Percentiles rank a stretch among this genome's conserved stretches.
These are phyloP conservation scores for Hippoglossus hippoglossus DNA, from an alignment of 2,797 vertebrate species.

Conservation along the genomic window DNA sequence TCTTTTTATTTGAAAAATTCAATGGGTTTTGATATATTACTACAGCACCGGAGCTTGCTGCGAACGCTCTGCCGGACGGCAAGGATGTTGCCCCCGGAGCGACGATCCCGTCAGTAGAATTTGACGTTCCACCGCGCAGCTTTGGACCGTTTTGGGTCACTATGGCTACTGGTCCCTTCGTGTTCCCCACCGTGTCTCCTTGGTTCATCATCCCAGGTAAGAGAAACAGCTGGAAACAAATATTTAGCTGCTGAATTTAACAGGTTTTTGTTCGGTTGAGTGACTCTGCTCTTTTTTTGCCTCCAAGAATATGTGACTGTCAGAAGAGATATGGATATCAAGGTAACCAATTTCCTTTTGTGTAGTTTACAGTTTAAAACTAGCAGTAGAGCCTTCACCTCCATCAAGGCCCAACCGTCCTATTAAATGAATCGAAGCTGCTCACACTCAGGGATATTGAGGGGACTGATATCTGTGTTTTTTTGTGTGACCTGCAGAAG, in stretches of 20 bases:
- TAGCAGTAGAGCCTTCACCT: too few species aligned
- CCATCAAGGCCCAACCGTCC: too few species aligned
- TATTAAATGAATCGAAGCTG: too few species aligned
- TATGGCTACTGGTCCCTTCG: conserved; percentile 33
- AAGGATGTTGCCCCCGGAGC: background rate
- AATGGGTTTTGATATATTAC: too few species aligned
- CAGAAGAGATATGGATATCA: background rate
- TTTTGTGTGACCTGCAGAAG: conserved; percentile 21
- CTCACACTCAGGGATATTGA: too few species aligned
- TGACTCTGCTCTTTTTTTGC: background rate
- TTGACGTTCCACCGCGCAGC: conserved; percentile 9
- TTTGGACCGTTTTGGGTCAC: conserved; percentile 47
- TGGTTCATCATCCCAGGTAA: conserved; percentile 71
- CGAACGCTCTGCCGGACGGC: background rate
- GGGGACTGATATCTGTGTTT: too few species aligned
- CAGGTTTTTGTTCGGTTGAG: background rate
- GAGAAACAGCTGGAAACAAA: background rate
- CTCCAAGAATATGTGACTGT: conserved; percentile 45
- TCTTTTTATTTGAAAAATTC: too few species aligned
- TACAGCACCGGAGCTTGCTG: conserved; percentile 26
- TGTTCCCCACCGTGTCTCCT: conserved; percentile 50
- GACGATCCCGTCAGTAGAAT: fast-evolving
- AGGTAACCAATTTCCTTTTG: conserved; percentile 33
- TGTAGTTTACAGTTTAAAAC: too few species aligned
- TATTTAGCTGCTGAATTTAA: background rate